Conservation (phyloP, 2,888 invertebrate species). For the Temnothorax ravouxi region DNA sequence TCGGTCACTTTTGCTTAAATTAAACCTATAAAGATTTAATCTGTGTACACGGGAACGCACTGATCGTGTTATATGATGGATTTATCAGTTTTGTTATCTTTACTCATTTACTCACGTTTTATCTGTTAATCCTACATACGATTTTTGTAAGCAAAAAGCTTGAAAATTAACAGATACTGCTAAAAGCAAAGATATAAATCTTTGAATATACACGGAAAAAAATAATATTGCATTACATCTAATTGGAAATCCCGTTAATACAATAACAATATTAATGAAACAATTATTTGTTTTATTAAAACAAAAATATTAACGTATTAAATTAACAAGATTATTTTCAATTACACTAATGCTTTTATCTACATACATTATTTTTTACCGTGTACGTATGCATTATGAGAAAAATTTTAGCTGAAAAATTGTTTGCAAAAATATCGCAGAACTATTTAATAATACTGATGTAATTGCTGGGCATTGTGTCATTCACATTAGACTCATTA, state of each 20-base stretch:
- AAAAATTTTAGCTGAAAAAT: neutral
- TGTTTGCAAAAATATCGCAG: neutral
- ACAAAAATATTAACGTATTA: neutral
- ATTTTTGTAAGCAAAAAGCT: neutral
- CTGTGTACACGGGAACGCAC: neutral
- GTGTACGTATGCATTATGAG: neutral
- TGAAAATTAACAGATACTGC: neutral
- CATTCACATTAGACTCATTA: neutral
- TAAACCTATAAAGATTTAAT: slow-evolving; percentile 2
- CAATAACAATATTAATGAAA: too few species aligned
- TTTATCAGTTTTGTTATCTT: slow-evolving; percentile 17
- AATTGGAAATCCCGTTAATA: neutral
- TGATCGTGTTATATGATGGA: neutral
- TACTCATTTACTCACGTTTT: neutral
- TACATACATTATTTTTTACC: neutral
- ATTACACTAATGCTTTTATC: neutral
- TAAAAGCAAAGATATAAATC: neutral
- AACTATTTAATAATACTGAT: neutral
- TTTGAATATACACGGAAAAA: neutral
- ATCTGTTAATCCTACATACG: neutral
- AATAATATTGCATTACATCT: neutral
- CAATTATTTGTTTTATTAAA: too few species aligned
- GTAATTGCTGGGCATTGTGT: neutral
- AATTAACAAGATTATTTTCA: neutral
- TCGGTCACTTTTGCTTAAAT: neutral